Conservation (phyloP, 2,113 vertebrate species). For the Ia io region DNA sequence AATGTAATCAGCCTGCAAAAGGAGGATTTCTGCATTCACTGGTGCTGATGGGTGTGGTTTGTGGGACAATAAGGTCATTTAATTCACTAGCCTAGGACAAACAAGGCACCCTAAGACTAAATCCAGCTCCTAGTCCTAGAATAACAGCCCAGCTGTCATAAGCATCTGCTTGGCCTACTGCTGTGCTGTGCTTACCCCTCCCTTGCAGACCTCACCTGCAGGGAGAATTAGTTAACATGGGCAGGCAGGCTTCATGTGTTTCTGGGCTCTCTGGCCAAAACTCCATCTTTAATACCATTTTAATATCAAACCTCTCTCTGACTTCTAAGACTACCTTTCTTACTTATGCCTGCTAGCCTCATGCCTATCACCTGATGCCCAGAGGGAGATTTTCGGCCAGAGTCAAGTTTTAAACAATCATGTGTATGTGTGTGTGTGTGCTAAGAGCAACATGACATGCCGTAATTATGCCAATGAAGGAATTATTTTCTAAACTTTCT, state of each 20-base stretch:
- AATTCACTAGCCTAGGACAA: background rate
- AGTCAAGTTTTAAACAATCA: constrained; percentile 12
- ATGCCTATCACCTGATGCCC: background rate
- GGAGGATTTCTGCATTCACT: background rate
- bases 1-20: background rate
- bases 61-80: background rate
- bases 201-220: background rate
- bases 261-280: background rate
- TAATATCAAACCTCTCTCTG: background rate
- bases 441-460: background rate
- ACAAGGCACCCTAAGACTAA: background rate
- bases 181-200: background rate
- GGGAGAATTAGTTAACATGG: background rate
- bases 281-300: background rate
- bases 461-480: background rate
- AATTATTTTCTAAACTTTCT: background rate
- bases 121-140: background rate
- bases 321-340: constrained; percentile 8
- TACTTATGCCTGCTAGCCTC: background rate
- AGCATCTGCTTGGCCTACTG: background rate
- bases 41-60: background rate
- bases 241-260: background rate
- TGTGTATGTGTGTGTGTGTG: background rate
- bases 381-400: constrained; percentile 17
- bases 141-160: background rate